Evolutionary conservation across 2,888 invertebrate genomes (phyloP), one percentile per base, ranked within the genome.

Genomic region (Apocheima hispidaria): DNA sequence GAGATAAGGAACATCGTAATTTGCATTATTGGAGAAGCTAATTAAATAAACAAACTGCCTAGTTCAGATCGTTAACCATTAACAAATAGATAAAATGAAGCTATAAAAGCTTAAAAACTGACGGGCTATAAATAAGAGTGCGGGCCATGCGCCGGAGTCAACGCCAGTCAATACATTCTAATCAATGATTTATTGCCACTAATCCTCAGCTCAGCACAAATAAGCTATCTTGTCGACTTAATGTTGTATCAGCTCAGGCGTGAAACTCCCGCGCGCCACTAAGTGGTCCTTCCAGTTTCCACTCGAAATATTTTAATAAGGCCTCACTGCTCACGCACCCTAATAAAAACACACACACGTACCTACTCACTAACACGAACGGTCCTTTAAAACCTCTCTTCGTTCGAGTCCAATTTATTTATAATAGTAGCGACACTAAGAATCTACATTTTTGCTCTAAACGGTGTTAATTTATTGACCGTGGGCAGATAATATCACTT

Each of bases 231-330:
- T 90, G 92, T 91, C 91, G 92, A 89, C 90, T 92, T 91, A 91
- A 92, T 90, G 92, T 91, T 89, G 87, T 92, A 92, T 92, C 92
- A 89, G 88, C 77, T 80, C 90, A 88, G 92, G 92, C 92, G 92
- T 92, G 92, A 92, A 92, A 92, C 92, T 91, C 92, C 91, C 90
- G 91, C 88, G 91, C 89, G 87, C 84, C 90, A 88, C 92, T 92
- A 92, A 92, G 92, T 92, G 92, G 92, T 90, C 91, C 92, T 91
- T 90, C 92, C 92, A 92, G 92, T 92, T 92, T 92, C 92, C 88
- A 91, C 86, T 91, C 91, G 90, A 92, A 92, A 92, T 92, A 92
- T 92, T 92, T 92, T 92, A 92, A 92, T 92, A 92, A 92, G 91
- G 87, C 88, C 86, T 87, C 90, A 85, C 89, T 87, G 90, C 89